Evolutionary conservation across 2,113 vertebrate species (phyloP).

Genomic region (Lampris incognitus): DNA sequence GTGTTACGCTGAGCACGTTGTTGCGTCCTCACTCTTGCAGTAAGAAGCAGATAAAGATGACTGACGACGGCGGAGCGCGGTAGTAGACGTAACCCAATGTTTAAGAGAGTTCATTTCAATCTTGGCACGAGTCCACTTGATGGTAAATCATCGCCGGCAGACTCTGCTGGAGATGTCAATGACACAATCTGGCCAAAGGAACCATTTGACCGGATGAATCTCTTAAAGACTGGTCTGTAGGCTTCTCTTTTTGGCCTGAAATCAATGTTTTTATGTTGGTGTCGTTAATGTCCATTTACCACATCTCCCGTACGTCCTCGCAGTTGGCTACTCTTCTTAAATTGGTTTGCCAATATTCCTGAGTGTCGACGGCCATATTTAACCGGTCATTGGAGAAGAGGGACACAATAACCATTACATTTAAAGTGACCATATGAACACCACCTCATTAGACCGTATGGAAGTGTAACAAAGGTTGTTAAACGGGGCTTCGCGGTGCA

Average conservation of each 20-base stretch:
- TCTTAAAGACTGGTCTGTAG: conserved; percentile 41
- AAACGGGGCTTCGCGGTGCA: conserved; percentile 32
- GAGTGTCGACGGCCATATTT: conserved; percentile 35
- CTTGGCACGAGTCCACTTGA: conserved; percentile 51
- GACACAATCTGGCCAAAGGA: conserved; percentile 55
- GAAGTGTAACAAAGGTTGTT: conserved; percentile 44
- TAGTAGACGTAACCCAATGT: conserved; percentile 64
- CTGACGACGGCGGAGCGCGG: conserved; percentile 41
- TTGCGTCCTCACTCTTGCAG: conserved; percentile 41
- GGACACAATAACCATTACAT: conserved; percentile 32
- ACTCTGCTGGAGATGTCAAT: conserved; percentile 49
- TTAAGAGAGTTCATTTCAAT: conserved; percentile 61
- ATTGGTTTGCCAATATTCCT: conserved; percentile 63
- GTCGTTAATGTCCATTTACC: conserved; percentile 53
- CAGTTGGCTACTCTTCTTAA: conserved; percentile 34
- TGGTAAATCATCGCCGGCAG: conserved; percentile 55
- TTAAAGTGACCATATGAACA: conserved; percentile 16
- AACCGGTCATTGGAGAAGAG: conserved; percentile 29
- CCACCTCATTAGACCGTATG: background rate
- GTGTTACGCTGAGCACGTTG: conserved; percentile 54
- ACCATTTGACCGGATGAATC: conserved; percentile 63
- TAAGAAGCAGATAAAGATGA: conserved; percentile 43
- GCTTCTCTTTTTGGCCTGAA: conserved; percentile 66
- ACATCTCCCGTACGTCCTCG: conserved; percentile 29
- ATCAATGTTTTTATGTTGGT: conserved; percentile 60